Base-by-base conservation (phyloP, 2,888 invertebrate genomes). In the Erebia ligea region DNA sequence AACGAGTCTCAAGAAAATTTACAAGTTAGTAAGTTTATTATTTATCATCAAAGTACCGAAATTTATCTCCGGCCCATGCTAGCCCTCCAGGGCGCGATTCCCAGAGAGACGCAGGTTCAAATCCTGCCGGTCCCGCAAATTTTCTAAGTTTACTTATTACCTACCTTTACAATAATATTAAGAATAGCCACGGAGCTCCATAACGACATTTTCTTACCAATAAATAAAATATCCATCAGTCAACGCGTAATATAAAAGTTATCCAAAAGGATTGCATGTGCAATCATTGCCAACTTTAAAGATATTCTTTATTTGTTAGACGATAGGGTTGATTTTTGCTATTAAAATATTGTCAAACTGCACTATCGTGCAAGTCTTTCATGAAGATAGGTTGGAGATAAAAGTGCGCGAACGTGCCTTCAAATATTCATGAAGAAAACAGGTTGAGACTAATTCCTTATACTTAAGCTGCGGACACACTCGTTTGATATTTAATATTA, bases 391-490 rank as follows among this genome's bases (percentile, higher is more conserved):
- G 64, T 50, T n/a, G 50, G 50, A 57, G 62, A 59, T 62, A 70
- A 70, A 62, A 67, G 63, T 63, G 57, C 45, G 64, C 64, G 64
- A 50, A 65, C 68, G 71, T 68, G 68, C n/a, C 54, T 59, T 71
- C 54, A 68, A 71, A 68, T 71, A 65, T 71, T 68, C 71, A 71
- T 71, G 71, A 71, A 61, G 57, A 63, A 50, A 62, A 70, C 57
- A 67, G 67, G 67, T 70, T 42, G 67, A 70, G 67, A 67, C 67
- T 70, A 67, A 70, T 70, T 70, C 67, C 57, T 67, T 40, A 21
- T 67, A 34, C 34, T 34, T 34, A 63, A 70, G 63, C 19, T 54
- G 45, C 40, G 50, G 34, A 21, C 45, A 61, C 25, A 61, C 56
- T 56, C 11, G 40, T 25, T 52, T 54, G 42, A 42, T 42, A 42